Conservation (phyloP, 2,888 invertebrate genomes). For the Lochmaea capreae region DNA sequence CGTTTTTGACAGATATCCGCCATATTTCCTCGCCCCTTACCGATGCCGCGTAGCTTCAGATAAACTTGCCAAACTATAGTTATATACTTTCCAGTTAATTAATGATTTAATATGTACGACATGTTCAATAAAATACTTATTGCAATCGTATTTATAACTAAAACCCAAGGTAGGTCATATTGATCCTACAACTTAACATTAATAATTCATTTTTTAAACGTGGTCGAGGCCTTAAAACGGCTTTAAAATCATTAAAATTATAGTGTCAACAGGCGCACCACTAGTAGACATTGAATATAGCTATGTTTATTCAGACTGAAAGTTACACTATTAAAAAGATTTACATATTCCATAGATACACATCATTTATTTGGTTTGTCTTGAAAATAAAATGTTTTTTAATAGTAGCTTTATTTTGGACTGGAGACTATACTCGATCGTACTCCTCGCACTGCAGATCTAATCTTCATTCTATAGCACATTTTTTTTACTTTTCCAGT, state of each 20-base stretch:
- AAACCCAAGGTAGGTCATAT: slow-evolving; percentile 7
- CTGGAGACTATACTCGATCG: too few relatives aligned
- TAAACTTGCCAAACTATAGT: too few relatives aligned
- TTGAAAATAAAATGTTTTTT: too few relatives aligned
- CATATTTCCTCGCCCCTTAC: too few relatives aligned
- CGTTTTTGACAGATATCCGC: too few relatives aligned
- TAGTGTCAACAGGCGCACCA: background rate
- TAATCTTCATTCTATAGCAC: too few relatives aligned
- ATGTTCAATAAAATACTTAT: background rate
- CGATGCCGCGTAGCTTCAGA: too few relatives aligned
- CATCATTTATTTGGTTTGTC: too few relatives aligned
- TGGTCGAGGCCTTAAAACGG: slow-evolving; percentile 4
- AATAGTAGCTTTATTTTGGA: too few relatives aligned
- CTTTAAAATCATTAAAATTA: background rate
- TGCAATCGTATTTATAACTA: background rate
- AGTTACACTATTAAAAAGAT: background rate
- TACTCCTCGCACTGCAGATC: too few relatives aligned
- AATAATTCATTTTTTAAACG: slow-evolving; percentile 13
- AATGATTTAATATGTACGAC: slow-evolving; percentile 5
- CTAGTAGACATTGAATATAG: background rate
- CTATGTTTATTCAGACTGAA: background rate
- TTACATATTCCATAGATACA: background rate
- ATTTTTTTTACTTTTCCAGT: too few relatives aligned
- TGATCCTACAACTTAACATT: background rate
- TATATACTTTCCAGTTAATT: background rate